Percentiles rank a stretch among this genome's conserved stretches.
phyloP scores from a whole-genome alignment of 2,888 invertebrate species.

The Aporophyla lueneburgensis region DNA sequence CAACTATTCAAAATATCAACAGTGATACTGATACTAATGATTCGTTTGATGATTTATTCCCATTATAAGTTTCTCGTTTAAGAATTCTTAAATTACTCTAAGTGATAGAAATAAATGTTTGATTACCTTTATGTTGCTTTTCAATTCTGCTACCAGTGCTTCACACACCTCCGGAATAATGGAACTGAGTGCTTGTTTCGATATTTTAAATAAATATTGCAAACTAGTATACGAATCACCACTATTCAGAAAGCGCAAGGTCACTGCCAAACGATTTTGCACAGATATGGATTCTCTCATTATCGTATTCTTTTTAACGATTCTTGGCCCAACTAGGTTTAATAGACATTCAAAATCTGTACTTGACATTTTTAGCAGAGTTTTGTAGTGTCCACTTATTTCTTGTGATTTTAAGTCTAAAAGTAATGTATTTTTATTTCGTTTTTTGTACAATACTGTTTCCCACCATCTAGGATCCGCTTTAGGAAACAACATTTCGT shows the following conservation, averaged over 20 bases:
- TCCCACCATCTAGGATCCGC: slow-evolving; percentile 39
- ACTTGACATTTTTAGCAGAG: slow-evolving; percentile 31
- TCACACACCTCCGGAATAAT: slow-evolving; percentile 28
- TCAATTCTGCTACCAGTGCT: slow-evolving; percentile 13
- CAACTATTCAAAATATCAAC: slow-evolving; percentile 26
- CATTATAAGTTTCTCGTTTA: slow-evolving; percentile 20
- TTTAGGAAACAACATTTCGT: slow-evolving; percentile 41
- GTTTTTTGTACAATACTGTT: slow-evolving; percentile 36
- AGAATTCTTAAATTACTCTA: slow-evolving; percentile 12
- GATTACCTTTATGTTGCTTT: slow-evolving; percentile 20
- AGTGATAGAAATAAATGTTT: slow-evolving; percentile 13
- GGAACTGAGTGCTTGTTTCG: slow-evolving; percentile 34
- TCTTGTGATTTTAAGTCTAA: slow-evolving; percentile 37
- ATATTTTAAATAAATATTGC: slow-evolving; percentile 23
- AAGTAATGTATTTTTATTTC: slow-evolving; percentile 37
- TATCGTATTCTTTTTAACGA: slow-evolving; percentile 33
- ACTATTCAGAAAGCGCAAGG: slow-evolving; percentile 26
- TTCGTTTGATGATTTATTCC: slow-evolving; percentile 34
- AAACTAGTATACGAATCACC: slow-evolving; percentile 27
- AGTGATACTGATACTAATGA: slow-evolving; percentile 27
- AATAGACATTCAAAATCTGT: slow-evolving; percentile 37
- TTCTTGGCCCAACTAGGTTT: slow-evolving; percentile 26
- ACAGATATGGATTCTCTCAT: slow-evolving; percentile 37
- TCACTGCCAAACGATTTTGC: slow-evolving; percentile 26
- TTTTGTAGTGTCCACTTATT: slow-evolving; percentile 40